Percentiles rank a stretch among this genome's conserved stretches.
These are phyloP conservation scores for Drosophila mauritiana DNA, from an alignment of 1,140 invertebrate genomes.

Conservation along the genomic window DNA sequence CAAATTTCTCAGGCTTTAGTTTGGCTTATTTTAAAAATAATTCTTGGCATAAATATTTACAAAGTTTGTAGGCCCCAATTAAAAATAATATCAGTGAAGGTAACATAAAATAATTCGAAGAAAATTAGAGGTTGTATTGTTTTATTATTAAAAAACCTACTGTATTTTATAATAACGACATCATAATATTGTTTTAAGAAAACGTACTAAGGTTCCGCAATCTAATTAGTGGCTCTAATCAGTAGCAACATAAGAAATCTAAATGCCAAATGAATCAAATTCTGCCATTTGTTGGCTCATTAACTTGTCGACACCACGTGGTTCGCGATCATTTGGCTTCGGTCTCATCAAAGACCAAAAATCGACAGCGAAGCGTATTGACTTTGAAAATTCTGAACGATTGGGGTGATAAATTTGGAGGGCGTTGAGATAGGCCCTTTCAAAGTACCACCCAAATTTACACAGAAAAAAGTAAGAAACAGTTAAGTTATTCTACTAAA, in stretches of 20 bases:
- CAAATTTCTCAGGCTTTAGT: neutral
- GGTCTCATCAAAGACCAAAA: conserved; percentile 58
- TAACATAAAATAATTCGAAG: no score
- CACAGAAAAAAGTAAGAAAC: neutral
- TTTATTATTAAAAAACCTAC: no score
- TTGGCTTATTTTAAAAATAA: neutral
- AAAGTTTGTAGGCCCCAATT: neutral
- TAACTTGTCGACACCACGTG: conserved; percentile 50
- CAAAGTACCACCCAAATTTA: conserved; percentile 22
- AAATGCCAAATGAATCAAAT: conserved; percentile 55
- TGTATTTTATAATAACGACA: no score
- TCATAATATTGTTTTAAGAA: neutral
- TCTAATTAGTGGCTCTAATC: conserved; percentile 2
- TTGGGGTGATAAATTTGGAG: conserved; percentile 65
- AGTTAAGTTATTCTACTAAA: no score
- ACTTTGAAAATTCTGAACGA: conserved; percentile 72
- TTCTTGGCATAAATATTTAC: no score
- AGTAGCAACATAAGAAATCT: conserved; percentile 4
- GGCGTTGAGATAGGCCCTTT: conserved; percentile 56
- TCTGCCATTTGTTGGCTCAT: conserved; percentile 47
- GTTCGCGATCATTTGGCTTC: conserved; percentile 9
- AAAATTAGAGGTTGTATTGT: no score
- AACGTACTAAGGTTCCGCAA: no score
- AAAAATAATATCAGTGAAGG: no score
- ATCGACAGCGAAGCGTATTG: conserved; percentile 53